Base-by-base conservation (phyloP, 2,888 invertebrate species). In the Octodonta nipae region DNA sequence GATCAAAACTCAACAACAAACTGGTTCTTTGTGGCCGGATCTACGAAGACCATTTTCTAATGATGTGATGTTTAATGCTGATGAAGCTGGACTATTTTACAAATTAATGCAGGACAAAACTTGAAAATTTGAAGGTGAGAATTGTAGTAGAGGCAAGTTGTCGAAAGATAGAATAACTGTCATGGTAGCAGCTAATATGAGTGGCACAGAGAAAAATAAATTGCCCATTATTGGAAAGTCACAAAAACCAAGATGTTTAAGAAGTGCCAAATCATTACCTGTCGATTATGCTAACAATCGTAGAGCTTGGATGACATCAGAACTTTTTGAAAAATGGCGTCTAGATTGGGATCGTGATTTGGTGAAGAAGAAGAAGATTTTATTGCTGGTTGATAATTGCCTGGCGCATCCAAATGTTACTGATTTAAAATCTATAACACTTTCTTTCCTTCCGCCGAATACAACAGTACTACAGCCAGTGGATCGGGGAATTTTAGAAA, bases 161-260 rank as follows among this genome's bases (percentile, higher is more conserved):
- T 32, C 46, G 3, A 28, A 28, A n/a, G 29, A 28, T 3, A 4
- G 5, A 33, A 26, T 49, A 2, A 52, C 47, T 10, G 34, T 51
- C 5, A 13, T 50, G 28, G 35, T 49, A 16, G 32, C 32, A 5
- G 37, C 44, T 11, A 52, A 52, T 33, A 46, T 46, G 43, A 40
- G 17, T 15, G 52, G 51, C 4, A 38, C 45, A 4, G 47, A 47
- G 33, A 54, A 54, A 44, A 34, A 41, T 12, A 42, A 41, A 40
- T 37, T 45, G 20, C 35, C 53, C 1, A 38, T 54, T 7, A 50
- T 55, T 26, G 53, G 52, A n/a, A 54, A 54, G 36, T 45, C 46
- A 4, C 30, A 42, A 34, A 38, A 43, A 12, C 50, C 51, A 3
- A 28, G 50, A 27, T 49, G 48, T 45, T 51, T 52, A 26, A 45